Percentiles rank a stretch among this genome's conserved stretches.
These are phyloP conservation scores for Gryon sp. DNA, from an alignment of 1,140 invertebrate genomes.

Conservation along the genomic window DNA sequence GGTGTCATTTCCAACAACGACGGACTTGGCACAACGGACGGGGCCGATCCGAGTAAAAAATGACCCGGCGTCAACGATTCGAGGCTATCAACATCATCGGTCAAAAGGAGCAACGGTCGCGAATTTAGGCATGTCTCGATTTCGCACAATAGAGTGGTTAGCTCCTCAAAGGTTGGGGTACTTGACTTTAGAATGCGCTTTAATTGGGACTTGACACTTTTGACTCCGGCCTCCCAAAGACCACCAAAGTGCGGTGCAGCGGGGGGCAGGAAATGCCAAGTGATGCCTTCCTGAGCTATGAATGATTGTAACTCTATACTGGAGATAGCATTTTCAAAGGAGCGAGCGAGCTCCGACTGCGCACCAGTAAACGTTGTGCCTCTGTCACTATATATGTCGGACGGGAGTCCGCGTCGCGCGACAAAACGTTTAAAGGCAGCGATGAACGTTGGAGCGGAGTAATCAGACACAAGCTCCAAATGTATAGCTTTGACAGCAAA, in stretches of 20 bases:
- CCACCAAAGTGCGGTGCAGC: slow-evolving; percentile 63
- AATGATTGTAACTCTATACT: background rate
- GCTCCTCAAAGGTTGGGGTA: slow-evolving; percentile 13
- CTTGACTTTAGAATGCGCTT: background rate
- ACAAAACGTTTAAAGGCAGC: background rate
- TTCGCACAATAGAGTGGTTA: slow-evolving; percentile 1
- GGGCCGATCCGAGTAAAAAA: slow-evolving; percentile 2
- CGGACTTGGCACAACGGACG: background rate
- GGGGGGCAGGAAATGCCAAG: slow-evolving; percentile 66
- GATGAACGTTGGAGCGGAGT: background rate
- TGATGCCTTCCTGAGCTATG: slow-evolving; percentile 16
- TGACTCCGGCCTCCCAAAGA: slow-evolving; percentile 61
- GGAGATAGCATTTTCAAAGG: background rate
- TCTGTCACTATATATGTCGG: background rate
- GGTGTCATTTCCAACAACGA: background rate
- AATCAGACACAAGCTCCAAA: background rate
- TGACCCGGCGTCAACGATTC: slow-evolving; percentile 8
- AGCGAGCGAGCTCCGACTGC: background rate
- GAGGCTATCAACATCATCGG: background rate
- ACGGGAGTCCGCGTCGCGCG: background rate
- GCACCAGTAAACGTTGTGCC: background rate
- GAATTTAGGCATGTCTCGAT: slow-evolving; percentile 27
- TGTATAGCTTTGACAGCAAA: background rate
- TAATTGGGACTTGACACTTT: slow-evolving; percentile 7
- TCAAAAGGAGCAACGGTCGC: background rate